phyloP scores from a whole-genome alignment of 2,888 invertebrate genomes.

The Campoplex nolae region DNA sequence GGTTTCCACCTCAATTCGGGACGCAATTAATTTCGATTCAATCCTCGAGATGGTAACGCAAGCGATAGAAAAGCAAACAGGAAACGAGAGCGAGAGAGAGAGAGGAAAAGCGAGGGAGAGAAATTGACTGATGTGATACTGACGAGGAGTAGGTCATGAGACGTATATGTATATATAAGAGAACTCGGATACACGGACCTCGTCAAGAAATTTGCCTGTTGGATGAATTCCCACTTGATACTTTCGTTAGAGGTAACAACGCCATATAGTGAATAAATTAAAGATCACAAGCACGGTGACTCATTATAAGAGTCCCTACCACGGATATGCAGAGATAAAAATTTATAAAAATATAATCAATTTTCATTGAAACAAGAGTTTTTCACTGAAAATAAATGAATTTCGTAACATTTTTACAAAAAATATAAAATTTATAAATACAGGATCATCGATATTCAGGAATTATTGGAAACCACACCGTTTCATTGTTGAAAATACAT shows the following conservation, averaged over 20 bases:
- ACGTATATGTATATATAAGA: constrained; percentile 25
- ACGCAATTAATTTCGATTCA: constrained; percentile 65
- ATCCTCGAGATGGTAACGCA: constrained; percentile 37
- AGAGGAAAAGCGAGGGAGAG: constrained; percentile 37
- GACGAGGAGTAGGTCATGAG: constrained; percentile 52
- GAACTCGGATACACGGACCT: constrained; percentile 45
- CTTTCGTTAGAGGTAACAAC: background rate
- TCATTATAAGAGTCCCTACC: background rate
- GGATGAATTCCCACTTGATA: constrained; percentile 48
- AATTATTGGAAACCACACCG: too few relatives aligned
- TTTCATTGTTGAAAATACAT: background rate
- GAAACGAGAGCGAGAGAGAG: constrained; percentile 46
- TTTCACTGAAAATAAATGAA: background rate
- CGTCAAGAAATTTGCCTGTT: constrained; percentile 53
- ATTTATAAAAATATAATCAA: background rate
- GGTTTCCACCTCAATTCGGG: constrained; percentile 43
- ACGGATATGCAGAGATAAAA: background rate
- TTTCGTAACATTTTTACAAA: background rate
- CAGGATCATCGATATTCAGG: background rate
- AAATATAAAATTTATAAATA: too few relatives aligned
- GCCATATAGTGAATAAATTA: background rate
- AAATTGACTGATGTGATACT: constrained; percentile 45
- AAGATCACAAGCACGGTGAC: background rate
- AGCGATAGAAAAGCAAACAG: constrained; percentile 19
- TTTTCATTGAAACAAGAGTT: background rate